Percentiles rank a stretch among this genome's conserved stretches.
phyloP scores from a whole-genome alignment of 2,888 invertebrate species.

The Trachelus stipa region DNA sequence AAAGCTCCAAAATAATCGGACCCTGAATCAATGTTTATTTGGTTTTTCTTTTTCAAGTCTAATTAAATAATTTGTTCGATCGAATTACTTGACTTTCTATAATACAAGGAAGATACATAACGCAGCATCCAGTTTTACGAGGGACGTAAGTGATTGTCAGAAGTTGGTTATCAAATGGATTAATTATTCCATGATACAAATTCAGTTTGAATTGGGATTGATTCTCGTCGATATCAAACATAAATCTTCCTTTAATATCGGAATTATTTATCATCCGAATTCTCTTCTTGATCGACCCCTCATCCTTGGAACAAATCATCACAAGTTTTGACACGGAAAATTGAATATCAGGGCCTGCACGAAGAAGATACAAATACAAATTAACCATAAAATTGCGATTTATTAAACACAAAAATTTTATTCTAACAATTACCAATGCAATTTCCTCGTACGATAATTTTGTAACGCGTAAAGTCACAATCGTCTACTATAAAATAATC shows the following conservation, averaged over 20 bases:
- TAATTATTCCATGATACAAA: conserved; percentile 52
- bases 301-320: conserved; percentile 28
- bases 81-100: conserved; percentile 61
- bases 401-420: conserved; percentile 16
- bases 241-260: conserved; percentile 51
- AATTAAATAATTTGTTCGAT: conserved; percentile 17
- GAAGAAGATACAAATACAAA: conserved; percentile 6
- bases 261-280: conserved; percentile 61
- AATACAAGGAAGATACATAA: conserved; percentile 55
- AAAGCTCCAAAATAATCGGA: conserved; percentile 53
- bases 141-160: conserved; percentile 59
- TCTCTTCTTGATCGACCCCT: conserved; percentile 34
- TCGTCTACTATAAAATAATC: conserved; percentile 60
- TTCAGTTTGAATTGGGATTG: conserved; percentile 57
- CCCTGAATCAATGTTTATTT: conserved; percentile 37
- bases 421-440: conserved; percentile 48
- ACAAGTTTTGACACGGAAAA: conserved; percentile 27
- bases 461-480: conserved; percentile 36
- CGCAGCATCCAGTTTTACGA: conserved; percentile 48
- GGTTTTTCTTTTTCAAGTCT: conserved; percentile 10
- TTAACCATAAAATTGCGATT: conserved; percentile 21
- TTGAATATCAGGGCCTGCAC: conserved; percentile 38
- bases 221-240: conserved; percentile 55
- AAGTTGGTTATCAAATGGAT: conserved; percentile 45
- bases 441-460: conserved; percentile 52